Percentiles rank a stretch among this genome's conserved stretches.
phyloP scores from a whole-genome alignment of 2,113 vertebrate species.

The Cnemophilus loriae region DNA sequence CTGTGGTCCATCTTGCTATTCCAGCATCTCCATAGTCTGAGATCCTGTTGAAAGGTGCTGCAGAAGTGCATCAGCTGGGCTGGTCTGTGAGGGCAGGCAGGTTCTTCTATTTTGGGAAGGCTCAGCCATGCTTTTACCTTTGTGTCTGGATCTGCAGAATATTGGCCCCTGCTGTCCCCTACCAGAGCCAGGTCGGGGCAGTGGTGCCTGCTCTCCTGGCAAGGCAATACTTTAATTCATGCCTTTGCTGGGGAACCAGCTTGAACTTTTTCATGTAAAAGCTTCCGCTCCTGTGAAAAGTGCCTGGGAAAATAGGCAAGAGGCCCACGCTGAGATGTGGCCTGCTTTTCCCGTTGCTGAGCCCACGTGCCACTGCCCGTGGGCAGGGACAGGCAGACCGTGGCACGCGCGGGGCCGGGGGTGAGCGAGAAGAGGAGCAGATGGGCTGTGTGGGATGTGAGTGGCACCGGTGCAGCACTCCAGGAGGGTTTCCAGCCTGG shows the following conservation, averaged over 20 bases:
- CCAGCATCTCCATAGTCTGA: background rate
- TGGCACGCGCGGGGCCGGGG: background rate
- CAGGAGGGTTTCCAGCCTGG: background rate
- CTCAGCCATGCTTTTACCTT: background rate
- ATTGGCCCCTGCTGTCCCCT: background rate
- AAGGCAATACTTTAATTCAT: background rate
- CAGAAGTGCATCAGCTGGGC: background rate
- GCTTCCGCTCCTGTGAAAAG: constrained; percentile 15
- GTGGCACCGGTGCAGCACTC: accelerated
- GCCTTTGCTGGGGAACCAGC: background rate
- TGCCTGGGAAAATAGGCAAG: constrained; percentile 44
- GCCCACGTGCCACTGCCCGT: background rate
- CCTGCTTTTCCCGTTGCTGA: constrained; percentile 4
- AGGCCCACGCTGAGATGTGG: constrained; percentile 63
- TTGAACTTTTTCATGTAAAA: constrained; percentile 19
- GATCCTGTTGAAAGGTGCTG: background rate
- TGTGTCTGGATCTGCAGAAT: background rate
- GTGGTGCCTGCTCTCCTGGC: background rate
- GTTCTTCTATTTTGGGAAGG: background rate
- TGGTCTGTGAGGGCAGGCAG: background rate
- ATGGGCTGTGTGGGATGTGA: constrained; percentile 28
- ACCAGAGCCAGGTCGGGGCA: background rate
- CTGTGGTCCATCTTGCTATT: background rate
- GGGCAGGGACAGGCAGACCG: constrained; percentile 1
- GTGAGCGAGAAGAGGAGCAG: background rate